These are phyloP conservation scores for Ochropleura plecta DNA, from an alignment of 2,888 invertebrate genomes.

Conservation along the genomic window DNA sequence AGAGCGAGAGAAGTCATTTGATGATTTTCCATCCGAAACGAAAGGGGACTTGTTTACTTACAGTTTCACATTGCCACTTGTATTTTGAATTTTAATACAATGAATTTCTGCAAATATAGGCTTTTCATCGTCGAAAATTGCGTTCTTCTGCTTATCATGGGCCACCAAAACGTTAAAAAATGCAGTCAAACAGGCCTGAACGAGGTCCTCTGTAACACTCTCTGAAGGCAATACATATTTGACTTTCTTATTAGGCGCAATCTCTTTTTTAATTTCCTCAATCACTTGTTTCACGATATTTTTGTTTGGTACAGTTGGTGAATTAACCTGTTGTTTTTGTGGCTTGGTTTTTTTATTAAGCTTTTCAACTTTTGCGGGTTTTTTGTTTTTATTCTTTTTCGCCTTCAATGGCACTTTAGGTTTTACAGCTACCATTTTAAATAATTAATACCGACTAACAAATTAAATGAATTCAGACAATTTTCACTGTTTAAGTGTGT, in stretches of 20 bases:
- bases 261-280: slow-evolving; percentile 22
- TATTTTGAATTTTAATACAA: slow-evolving; percentile 92
- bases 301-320: slow-evolving; percentile 21
- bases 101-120: slow-evolving; percentile 91
- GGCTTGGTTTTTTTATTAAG: slow-evolving; percentile 44
- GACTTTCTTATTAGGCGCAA: slow-evolving; percentile 66
- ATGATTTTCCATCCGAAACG: too few relatives aligned
- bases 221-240: slow-evolving; percentile 83
- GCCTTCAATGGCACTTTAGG: slow-evolving; percentile 41
- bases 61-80: slow-evolving; percentile 91
- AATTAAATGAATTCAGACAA: not conserved
- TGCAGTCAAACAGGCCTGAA: slow-evolving; percentile 78
- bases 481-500: not conserved
- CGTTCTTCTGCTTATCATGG: slow-evolving; percentile 80
- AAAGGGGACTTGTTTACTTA: slow-evolving; percentile 81
- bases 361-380: slow-evolving; percentile 49
- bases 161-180: slow-evolving; percentile 77
- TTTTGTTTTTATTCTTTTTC: slow-evolving; percentile 41
- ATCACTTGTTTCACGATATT: slow-evolving; percentile 42
- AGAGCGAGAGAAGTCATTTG: too few relatives aligned
- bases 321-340: slow-evolving; percentile 22
- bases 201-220: slow-evolving; percentile 76
- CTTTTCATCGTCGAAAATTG: slow-evolving; percentile 90
- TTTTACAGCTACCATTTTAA: slow-evolving; percentile 60
- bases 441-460: not conserved